These are phyloP conservation scores for Trissoscelio sp. DNA, from an alignment of 2,888 invertebrate genomes.

Conservation along the genomic window DNA sequence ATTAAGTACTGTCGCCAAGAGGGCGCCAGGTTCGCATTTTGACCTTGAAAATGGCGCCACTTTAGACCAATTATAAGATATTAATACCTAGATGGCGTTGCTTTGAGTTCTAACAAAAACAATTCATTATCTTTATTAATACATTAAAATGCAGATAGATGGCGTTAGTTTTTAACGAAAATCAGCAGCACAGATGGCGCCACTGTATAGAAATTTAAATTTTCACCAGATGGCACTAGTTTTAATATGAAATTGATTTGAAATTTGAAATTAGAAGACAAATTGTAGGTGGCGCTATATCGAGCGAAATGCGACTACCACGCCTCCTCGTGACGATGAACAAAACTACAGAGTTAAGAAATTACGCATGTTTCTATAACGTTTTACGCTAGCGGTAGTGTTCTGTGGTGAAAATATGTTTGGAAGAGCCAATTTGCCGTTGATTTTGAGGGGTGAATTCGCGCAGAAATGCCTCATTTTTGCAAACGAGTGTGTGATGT, in stretches of 20 bases:
- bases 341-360: constrained; percentile 64
- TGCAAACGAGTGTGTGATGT: constrained; percentile 41
- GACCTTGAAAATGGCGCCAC: neutral
- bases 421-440: constrained; percentile 11
- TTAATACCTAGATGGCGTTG: too few relatives aligned
- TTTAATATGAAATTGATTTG: too few relatives aligned
- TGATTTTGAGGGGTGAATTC: constrained; percentile 26
- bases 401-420: constrained; percentile 66
- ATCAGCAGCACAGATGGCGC: constrained; percentile 17
- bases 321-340: constrained; percentile 23
- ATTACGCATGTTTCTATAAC: constrained; percentile 61
- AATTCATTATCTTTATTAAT: too few relatives aligned
- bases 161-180: neutral
- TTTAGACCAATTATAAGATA: too few relatives aligned
- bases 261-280: too few relatives aligned
- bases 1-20: neutral
- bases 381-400: constrained; percentile 62
- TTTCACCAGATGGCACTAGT: too few relatives aligned
- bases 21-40: neutral
- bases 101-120: too few relatives aligned
- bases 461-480: constrained; percentile 23
- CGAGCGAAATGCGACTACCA: too few relatives aligned
- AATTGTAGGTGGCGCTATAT: too few relatives aligned
- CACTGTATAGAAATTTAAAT: neutral
- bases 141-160: too few relatives aligned